A percentile compares a stretch with the other conserved stretches of the same genome.
Evolutionary conservation across 2,888 invertebrate species (phyloP).

Genomic region (Lissonota sp.): DNA sequence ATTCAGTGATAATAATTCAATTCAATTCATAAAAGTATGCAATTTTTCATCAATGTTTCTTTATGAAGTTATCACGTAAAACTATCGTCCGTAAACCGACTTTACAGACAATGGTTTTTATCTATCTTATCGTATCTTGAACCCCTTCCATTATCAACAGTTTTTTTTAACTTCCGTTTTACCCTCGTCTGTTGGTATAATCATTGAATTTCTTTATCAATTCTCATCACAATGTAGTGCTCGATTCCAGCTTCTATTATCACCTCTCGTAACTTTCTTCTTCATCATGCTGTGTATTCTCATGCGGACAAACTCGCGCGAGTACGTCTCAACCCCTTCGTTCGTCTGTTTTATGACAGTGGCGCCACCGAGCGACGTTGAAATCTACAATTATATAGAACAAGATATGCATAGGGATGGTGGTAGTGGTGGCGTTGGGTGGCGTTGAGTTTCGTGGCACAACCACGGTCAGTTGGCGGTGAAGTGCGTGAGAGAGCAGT

Average conservation of each 20-base stretch:
- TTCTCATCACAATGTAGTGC: constrained; percentile 46
- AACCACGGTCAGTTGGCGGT: constrained; percentile 77
- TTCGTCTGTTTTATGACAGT: constrained; percentile 52
- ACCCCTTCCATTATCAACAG: background rate
- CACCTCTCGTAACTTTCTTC: constrained; percentile 21
- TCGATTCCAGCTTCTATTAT: constrained; percentile 32
- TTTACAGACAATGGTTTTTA: too few relatives aligned
- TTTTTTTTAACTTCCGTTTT: constrained; percentile 14
- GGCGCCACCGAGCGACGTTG: constrained; percentile 73
- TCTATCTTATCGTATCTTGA: constrained; percentile 23
- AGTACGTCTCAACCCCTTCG: constrained; percentile 26
- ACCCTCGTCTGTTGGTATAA: constrained; percentile 1
- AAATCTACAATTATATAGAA: constrained; percentile 60
- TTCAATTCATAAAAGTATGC: too few relatives aligned
- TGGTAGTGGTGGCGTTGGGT: constrained; percentile 43
- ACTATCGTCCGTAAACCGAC: too few relatives aligned
- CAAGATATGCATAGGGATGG: constrained; percentile 34
- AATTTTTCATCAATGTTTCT: too few relatives aligned
- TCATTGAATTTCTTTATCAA: constrained; percentile 42
- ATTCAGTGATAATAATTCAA: too few relatives aligned
- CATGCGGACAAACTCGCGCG: constrained; percentile 39
- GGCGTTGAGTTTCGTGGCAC: constrained; percentile 61
- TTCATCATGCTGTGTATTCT: constrained; percentile 21
- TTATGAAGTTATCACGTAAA: too few relatives aligned
- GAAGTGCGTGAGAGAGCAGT: constrained; percentile 82